Conservation (phyloP, 1,140 invertebrate genomes). For the Subanguina moxae region DNA sequence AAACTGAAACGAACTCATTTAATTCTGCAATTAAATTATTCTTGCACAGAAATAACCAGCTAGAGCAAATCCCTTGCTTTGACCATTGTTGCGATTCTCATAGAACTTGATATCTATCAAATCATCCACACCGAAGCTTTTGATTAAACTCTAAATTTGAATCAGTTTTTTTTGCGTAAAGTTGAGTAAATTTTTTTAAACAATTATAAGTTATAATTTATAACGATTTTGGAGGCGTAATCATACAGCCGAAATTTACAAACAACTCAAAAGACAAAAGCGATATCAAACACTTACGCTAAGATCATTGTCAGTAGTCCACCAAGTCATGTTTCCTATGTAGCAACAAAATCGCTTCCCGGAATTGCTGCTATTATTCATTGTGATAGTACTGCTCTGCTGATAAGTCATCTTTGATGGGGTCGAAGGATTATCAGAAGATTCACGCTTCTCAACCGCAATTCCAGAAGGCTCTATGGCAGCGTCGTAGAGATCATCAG, state of each 20-base stretch:
- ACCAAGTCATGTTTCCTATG: conserved; percentile 58
- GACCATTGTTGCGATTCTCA: conserved; percentile 97
- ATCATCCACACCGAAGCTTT: conserved; percentile 73
- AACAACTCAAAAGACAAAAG: not conserved
- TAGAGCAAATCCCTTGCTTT: conserved; percentile 92
- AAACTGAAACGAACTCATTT: no score
- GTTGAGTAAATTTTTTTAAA: no score
- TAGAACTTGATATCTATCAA: conserved; percentile 98
- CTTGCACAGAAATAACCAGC: no score
- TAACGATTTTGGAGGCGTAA: no score
- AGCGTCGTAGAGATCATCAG: conserved; percentile 54
- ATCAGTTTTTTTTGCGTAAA: no score
- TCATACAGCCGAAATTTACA: not conserved
- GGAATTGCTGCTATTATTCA: not conserved
- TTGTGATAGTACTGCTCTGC: not conserved
- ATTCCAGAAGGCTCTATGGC: conserved; percentile 50
- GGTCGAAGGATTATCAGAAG: conserved; percentile 17
- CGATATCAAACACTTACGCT: conserved; percentile 17
- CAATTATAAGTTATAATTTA: no score
- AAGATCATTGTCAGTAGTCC: conserved; percentile 55
- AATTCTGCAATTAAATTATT: no score
- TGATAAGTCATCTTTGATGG: not conserved
- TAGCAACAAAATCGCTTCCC: conserved; percentile 55
- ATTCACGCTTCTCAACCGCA: conserved; percentile 18
- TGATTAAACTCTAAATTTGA: conserved; percentile 41